Base-by-base conservation (phyloP, 2,797 vertebrate genomes). In the Typhlichthys subterraneus region DNA sequence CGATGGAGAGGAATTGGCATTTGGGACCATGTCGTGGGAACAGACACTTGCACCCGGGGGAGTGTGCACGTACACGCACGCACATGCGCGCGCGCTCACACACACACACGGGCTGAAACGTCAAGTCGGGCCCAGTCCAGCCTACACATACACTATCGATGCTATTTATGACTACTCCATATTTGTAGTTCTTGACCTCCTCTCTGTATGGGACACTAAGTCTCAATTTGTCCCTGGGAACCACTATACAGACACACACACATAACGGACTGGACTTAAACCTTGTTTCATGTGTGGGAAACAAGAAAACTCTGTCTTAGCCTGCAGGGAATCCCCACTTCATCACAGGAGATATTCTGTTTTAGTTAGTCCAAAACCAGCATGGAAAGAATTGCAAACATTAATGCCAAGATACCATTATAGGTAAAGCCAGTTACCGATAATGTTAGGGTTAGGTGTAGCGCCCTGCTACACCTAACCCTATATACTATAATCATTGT, bases 21-120 rank as follows among this genome's bases (percentile, higher is more conserved):
- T 48, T 53, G 54, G 58, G 85, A 86, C 80, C 86, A 86, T 85
- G 83, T 87, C 85, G 62, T 89, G 86, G 87, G 88, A 88, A 91
- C 77, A 88, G 84, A 89, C 85, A 84, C 67, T 72, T 48, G 49
- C 57, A 66, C 87, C 82, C 86, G 70, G 59, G 86, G 88, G 88
- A 87, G 65, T n/a, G 10, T 57, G 55, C 19, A 49, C 45, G 48
- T 29, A 33, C 31, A 19, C 62, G 50, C 45, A 33, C 45, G 42
- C 53, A 38, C 54, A 51, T 5, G 4, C 62, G 38, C 45, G 17
- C 45, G 38, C 53, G 13, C 45, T n/a, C 29, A 65, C 53, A 65
- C 45, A 77, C 51, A 73, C 66, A 75, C 50, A 78, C 60, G 59
- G 70, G 69, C 63, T 65, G 55, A 62, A 46, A 70, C 57, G 59